Evolutionary conservation across 2,888 invertebrate genomes (phyloP).

Genomic region (Helicoverpa assulta): DNA sequence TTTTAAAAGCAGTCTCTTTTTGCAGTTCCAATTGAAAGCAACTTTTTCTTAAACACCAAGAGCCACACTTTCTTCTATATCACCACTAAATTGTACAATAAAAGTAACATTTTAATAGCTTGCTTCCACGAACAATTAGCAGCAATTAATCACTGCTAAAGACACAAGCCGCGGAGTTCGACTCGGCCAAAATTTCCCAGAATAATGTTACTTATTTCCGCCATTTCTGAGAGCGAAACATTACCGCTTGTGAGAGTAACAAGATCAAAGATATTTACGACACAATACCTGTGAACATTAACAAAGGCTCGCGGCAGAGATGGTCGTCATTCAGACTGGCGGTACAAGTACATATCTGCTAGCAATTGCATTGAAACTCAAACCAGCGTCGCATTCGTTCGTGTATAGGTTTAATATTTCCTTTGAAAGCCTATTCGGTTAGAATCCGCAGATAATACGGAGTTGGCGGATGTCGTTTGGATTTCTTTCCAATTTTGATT

Average conservation of each 20-base stretch:
- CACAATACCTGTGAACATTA: conserved; percentile 42
- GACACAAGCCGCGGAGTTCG: conserved; percentile 37
- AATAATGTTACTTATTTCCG: conserved; percentile 31
- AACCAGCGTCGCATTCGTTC: conserved; percentile 37
- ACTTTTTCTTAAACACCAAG: conserved; percentile 33
- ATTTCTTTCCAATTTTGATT: conserved; percentile 42
- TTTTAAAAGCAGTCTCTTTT: conserved; percentile 17
- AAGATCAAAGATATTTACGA: conserved; percentile 48
- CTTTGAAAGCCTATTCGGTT: conserved; percentile 64
- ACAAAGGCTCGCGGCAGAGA: conserved; percentile 45
- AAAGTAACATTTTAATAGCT: conserved; percentile 52
- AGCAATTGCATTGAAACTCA: conserved; percentile 54
- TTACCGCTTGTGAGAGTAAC: conserved; percentile 26
- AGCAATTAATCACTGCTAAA: conserved; percentile 55
- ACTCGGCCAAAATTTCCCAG: conserved; percentile 24
- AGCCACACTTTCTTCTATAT: conserved; percentile 22
- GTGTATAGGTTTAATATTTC: conserved; percentile 53
- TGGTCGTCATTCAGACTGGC: conserved; percentile 41
- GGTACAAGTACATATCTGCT: conserved; percentile 24
- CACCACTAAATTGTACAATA: conserved; percentile 39
- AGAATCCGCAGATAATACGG: conserved; percentile 44
- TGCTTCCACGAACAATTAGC: conserved; percentile 44
- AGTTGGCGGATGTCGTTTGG: conserved; percentile 24
- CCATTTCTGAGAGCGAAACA: conserved; percentile 27
- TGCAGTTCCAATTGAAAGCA: conserved; percentile 24